A percentile compares a stretch with the other conserved stretches of the same genome.
Evolutionary conservation across 2,888 invertebrate species (phyloP).

Genomic region (Cylindroiulus punctatus): DNA sequence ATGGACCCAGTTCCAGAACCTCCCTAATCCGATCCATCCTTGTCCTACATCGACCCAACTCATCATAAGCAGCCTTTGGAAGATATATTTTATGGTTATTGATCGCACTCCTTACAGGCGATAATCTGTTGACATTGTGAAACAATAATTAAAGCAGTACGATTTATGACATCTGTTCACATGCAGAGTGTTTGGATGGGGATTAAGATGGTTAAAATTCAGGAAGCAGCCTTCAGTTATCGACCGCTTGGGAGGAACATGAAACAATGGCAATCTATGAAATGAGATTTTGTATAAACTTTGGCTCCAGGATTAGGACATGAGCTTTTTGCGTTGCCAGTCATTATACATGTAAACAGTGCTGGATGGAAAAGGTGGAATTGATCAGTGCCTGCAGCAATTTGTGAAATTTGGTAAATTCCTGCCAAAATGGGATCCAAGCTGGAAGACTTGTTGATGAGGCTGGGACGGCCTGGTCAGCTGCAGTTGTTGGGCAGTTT

Average conservation of each 20-base stretch:
- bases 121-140: constrained; percentile 33
- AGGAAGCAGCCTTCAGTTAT: not conserved
- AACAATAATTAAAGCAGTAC: constrained; percentile 24
- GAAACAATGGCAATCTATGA: not conserved
- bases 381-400: not conserved
- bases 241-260: not conserved
- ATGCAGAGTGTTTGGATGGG: not conserved
- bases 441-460: constrained; percentile 42
- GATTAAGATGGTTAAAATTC: constrained; percentile 17
- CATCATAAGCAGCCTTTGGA: not conserved
- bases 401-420: not conserved
- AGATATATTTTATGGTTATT: not conserved
- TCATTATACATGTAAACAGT: not conserved
- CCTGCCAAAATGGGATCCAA: constrained; percentile 15
- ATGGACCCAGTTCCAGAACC: not conserved
- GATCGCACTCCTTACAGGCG: not conserved
- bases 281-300: not conserved
- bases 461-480: constrained; percentile 47
- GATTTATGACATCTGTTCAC: constrained; percentile 33
- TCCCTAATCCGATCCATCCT: not conserved
- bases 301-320: not conserved
- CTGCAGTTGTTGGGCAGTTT: constrained; percentile 19
- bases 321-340: not conserved
- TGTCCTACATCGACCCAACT: not conserved
- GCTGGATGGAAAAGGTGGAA: not conserved